Evolutionary conservation across 2,797 vertebrate genomes (phyloP).

Genomic region (Balearica regulorum): DNA sequence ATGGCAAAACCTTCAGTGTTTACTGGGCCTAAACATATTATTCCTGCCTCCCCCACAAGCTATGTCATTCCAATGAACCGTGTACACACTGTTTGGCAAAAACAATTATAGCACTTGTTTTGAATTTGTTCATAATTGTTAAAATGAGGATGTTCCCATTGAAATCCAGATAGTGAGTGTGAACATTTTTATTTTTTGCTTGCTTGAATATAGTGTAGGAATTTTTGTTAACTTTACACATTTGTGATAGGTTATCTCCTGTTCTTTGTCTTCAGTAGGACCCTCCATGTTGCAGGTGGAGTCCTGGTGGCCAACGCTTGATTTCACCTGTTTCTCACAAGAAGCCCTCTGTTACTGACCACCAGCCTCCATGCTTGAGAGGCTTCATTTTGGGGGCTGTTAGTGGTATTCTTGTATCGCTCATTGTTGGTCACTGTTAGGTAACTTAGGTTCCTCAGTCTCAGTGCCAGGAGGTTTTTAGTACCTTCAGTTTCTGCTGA

Average conservation of each 20-base stretch:
- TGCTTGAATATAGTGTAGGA: neutral
- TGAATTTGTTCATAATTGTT: slow-evolving; percentile 51
- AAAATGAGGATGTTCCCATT: slow-evolving; percentile 30
- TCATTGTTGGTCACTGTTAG: neutral
- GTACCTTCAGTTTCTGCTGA: neutral
- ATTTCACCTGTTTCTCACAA: neutral
- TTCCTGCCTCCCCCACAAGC: slow-evolving; percentile 50
- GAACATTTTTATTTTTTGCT: neutral
- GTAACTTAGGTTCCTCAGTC: neutral
- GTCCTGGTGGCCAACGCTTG: neutral
- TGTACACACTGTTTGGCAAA: slow-evolving; percentile 60
- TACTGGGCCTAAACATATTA: slow-evolving; percentile 43
- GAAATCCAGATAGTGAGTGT: neutral
- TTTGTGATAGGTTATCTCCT: neutral
- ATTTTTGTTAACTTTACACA: neutral
- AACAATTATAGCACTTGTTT: slow-evolving; percentile 54
- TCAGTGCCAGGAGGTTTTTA: neutral
- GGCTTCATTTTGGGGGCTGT: neutral
- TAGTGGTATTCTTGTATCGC: neutral
- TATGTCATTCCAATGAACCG: slow-evolving; percentile 45
- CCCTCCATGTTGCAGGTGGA: neutral
- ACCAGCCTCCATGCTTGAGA: neutral
- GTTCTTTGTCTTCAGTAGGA: neutral
- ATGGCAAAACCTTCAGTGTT: slow-evolving; percentile 47
- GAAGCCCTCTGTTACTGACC: neutral